Conservation (phyloP, 2,797 vertebrate species). For the Rhynchonycteris naso region DNA sequence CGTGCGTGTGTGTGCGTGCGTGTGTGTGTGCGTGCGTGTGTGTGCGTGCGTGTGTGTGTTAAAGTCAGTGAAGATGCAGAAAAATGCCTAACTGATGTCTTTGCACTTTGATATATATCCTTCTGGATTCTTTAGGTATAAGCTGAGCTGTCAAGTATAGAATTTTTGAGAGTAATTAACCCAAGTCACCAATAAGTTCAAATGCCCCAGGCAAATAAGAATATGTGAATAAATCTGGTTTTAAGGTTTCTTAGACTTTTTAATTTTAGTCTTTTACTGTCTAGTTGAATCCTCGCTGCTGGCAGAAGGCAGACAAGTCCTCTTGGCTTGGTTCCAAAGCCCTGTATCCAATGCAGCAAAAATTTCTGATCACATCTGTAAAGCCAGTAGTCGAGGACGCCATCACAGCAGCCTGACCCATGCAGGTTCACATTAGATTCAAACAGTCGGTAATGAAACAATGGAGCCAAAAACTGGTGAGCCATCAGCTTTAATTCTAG, state of each 20-base stretch:
- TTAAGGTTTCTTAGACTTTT: slow-evolving; percentile 21
- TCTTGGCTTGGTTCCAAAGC: background rate
- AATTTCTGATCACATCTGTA: background rate
- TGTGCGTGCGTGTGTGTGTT: background rate
- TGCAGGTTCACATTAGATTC: too few relatives aligned
- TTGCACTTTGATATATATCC: slow-evolving; percentile 29
- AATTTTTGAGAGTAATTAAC: slow-evolving; percentile 58
- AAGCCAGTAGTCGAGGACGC: too few relatives aligned
- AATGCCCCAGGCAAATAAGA: background rate
- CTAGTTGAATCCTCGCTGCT: background rate
- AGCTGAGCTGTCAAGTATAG: slow-evolving; percentile 39
- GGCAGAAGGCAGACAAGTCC: background rate
- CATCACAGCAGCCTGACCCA: too few relatives aligned
- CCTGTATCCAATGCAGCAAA: background rate
- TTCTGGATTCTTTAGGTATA: slow-evolving; percentile 47
- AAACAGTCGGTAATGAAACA: too few relatives aligned
- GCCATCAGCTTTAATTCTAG: too few relatives aligned
- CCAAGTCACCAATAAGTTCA: slow-evolving; percentile 21
- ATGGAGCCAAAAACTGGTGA: too few relatives aligned
- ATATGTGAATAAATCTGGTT: background rate
- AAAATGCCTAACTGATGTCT: background rate
- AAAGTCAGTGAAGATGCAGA: background rate
- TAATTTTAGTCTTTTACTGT: background rate
- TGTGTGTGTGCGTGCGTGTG: background rate
- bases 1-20: background rate